phyloP scores from a whole-genome alignment of 92 coral and sea anemone genomes.

The Ricordea florida region DNA sequence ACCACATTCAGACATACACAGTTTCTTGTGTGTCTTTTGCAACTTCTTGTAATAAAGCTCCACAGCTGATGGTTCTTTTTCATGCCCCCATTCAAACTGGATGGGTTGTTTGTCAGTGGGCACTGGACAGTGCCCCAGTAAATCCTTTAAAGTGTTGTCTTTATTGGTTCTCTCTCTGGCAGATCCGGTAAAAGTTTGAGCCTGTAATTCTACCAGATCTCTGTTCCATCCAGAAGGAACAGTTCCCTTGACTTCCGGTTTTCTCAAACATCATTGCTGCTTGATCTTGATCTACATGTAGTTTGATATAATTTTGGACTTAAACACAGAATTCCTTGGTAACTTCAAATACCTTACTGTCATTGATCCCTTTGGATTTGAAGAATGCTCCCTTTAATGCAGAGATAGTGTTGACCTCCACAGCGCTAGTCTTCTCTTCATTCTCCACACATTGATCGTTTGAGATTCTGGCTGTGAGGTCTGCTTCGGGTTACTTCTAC shows the following conservation, averaged over 20 bases:
- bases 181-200: constrained; percentile 26
- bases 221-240: constrained; percentile 27
- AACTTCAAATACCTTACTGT: background rate
- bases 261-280: constrained; percentile 20
- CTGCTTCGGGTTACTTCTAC: background rate
- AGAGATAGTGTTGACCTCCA: constrained; percentile 2
- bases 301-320: background rate
- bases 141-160: background rate
- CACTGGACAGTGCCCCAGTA: constrained; percentile 3
- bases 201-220: constrained; percentile 27
- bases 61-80: constrained; percentile 27
- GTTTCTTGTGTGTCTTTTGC: constrained; percentile 18
- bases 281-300: constrained; percentile 15
- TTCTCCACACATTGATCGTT: background rate
- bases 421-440: background rate
- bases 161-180: background rate
- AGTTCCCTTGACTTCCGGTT: constrained; percentile 15
- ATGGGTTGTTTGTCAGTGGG: constrained; percentile 19
- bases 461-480: background rate
- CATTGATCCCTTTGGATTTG: background rate
- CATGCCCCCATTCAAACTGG: constrained; percentile 44
- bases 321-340: constrained; percentile 18
- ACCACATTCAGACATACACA: constrained; percentile 35
- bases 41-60: background rate
- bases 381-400: background rate